A percentile compares a stretch with the other conserved stretches of the same genome.
Conservation (phyloP, 2,113 vertebrate species). For the Tamias sibiricus region DNA sequence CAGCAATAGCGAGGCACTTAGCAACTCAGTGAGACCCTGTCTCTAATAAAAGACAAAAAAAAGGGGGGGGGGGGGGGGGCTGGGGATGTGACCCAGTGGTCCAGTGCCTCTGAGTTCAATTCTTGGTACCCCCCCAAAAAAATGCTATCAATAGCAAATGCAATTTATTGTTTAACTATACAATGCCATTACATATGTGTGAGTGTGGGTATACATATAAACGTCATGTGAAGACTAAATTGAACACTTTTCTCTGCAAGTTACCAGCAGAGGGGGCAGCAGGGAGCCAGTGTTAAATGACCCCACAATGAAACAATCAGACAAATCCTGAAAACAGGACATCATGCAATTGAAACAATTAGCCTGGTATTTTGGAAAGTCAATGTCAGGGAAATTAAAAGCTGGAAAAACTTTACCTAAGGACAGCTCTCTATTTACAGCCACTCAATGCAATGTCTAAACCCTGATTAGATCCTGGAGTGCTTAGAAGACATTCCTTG, state of each 20-base stretch:
- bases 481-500: neutral
- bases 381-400: neutral
- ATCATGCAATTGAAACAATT: neutral
- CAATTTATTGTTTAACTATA: neutral
- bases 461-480: neutral
- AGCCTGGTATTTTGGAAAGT: neutral
- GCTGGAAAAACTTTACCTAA: neutral
- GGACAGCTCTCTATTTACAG: neutral
- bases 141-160: neutral
- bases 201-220: rapidly evolving
- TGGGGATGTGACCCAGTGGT: too few species aligned
- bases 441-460: neutral
- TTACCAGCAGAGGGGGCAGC: too few species aligned
- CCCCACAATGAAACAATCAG: neutral
- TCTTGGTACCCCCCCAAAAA: too few species aligned
- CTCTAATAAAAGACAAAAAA: too few species aligned
- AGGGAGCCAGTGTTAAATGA: neutral
- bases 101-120: too few species aligned
- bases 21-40: too few species aligned
- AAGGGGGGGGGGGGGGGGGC: too few species aligned
- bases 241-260: neutral
- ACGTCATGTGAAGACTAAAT: too few species aligned
- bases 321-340: neutral
- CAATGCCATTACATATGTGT: neutral
- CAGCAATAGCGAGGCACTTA: too few species aligned